A percentile compares a stretch with the other conserved stretches of the same genome.
These are phyloP conservation scores for Dryobates pubescens DNA, from an alignment of 2,797 vertebrate species.

Conservation along the genomic window DNA sequence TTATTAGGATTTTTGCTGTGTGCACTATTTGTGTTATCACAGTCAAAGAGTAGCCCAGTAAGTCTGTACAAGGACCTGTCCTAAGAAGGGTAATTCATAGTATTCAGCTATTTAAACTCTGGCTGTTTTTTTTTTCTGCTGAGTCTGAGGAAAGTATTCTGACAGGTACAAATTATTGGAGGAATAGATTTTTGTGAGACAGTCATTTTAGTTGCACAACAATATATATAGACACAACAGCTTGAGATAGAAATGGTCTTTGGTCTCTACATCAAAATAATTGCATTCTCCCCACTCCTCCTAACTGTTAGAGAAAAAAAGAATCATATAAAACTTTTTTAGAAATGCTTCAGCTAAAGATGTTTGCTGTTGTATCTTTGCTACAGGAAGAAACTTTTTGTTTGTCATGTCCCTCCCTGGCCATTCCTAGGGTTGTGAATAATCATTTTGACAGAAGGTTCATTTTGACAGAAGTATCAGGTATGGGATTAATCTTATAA, in stretches of 20 bases:
- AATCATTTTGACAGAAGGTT: neutral
- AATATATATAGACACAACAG: neutral
- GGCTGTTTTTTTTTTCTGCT: neutral
- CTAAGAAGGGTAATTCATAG: neutral
- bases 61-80: neutral
- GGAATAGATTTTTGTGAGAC: neutral
- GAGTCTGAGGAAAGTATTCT: neutral
- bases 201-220: neutral
- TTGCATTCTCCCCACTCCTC: neutral
- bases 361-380: neutral
- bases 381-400: neutral
- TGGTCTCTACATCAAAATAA: neutral
- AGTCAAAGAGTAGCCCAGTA: neutral
- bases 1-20: neutral
- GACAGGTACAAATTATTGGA: neutral
- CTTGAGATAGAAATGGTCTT: neutral
- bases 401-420: neutral
- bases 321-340: neutral
- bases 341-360: neutral
- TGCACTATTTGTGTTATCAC: neutral
- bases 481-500: neutral
- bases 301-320: neutral
- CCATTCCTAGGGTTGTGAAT: neutral
- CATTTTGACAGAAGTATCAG: neutral
- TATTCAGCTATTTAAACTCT: neutral